These are phyloP conservation scores for Dromaius novaehollandiae DNA, from an alignment of 2,113 vertebrate genomes.

Conservation along the genomic window DNA sequence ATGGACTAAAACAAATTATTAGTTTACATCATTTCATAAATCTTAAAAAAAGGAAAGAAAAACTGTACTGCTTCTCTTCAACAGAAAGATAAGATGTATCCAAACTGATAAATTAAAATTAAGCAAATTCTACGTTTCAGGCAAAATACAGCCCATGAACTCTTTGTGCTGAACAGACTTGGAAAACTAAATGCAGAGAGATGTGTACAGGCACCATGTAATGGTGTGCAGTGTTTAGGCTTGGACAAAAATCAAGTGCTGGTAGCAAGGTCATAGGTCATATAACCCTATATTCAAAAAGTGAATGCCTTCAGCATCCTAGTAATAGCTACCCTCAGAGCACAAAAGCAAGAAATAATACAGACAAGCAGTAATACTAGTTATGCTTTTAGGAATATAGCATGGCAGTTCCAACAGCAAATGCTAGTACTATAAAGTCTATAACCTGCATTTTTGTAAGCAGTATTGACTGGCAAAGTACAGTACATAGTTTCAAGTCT, in stretches of 20 bases:
- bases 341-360: not conserved
- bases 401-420: not conserved
- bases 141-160: not conserved
- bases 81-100: not conserved
- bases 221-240: not conserved
- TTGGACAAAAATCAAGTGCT: not conserved
- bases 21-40: not conserved
- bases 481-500: not conserved
- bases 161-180: not conserved
- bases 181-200: not conserved
- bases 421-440: not conserved
- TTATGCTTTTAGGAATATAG: not conserved
- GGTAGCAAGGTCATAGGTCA: not conserved
- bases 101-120: not conserved
- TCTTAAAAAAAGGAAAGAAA: not conserved
- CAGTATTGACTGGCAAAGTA: not conserved
- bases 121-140: not conserved
- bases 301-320: not conserved
- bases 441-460: not conserved
- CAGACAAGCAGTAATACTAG: not conserved
- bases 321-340: not conserved
- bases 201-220: not conserved
- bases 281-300: not conserved
- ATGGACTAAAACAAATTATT: not conserved
- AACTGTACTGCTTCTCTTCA: not conserved